Base-by-base conservation (phyloP, 2,113 vertebrate genomes). In the Agelaius tricolor region DNA sequence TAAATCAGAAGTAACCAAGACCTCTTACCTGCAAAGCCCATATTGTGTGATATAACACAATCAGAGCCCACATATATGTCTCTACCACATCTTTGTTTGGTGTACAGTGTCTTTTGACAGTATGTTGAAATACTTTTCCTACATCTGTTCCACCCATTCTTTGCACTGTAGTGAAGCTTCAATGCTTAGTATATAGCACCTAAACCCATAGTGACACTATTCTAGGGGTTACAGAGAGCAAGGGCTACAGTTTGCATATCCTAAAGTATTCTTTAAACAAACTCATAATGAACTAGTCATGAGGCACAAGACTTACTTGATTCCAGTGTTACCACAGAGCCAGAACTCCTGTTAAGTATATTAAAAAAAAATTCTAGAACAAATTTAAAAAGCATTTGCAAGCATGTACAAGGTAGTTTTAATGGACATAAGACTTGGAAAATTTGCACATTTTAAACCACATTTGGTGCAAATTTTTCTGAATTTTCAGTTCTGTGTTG, bases 201-300 rank as follows among this genome's bases (percentile, higher is more conserved):
- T 33, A 83, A 46, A 49, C 20, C 28, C 22, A 31, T 10, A 6
- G 6, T 30, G 18, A 7, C 9, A 15, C 6, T 39, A 27, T 3
- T 4, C 9, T 19, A 28, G 6, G 4, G 11, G 12, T 44, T 62
- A 51, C 7, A 52, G 37, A 54, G 10, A 46, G 7, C 0, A 1
- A 66, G 23, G 3, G 8, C 6, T 74, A 31, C 14, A 27, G 31
- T 63, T 80, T 54, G 13, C 31, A 10, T 31, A 47, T 37, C 10
- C 31, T 73, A 59, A 76, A 84, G 65, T 31, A 28, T 41, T 69
- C 8, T 22, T 61, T 85, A 81, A 80, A 59, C 9, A 37, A 73
- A 22, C 3, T 73, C 13, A 43, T 22, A 73, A 69, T 11, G 13
- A 27, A 49, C 52, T n/a, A 35, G 4, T 66, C 19, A 46, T 44